These are phyloP conservation scores for Percopsis omiscomaycus DNA, from an alignment of 2,797 vertebrate genomes.

Conservation along the genomic window DNA sequence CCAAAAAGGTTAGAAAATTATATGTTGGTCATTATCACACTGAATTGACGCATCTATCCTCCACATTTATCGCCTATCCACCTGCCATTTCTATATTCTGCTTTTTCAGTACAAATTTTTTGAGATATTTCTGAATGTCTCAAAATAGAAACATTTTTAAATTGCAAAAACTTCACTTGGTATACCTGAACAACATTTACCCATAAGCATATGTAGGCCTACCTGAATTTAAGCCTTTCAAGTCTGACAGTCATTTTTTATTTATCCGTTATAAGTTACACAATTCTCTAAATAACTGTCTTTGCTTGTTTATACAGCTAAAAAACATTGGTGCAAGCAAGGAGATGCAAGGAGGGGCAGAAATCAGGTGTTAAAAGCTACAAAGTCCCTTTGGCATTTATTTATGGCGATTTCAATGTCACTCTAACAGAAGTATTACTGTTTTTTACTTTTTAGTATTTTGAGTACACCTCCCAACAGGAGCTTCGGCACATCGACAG, in stretches of 20 bases:
- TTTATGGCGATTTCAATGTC: background rate
- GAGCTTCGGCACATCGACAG: conserved; percentile 79
- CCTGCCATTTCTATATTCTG: background rate
- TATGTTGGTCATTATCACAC: conserved; percentile 42
- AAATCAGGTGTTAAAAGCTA: conserved; percentile 69
- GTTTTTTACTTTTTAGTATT: conserved; percentile 73
- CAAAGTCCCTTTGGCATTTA: background rate
- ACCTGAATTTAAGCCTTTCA: conserved; percentile 79
- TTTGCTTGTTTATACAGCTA: conserved; percentile 68
- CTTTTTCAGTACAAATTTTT: conserved; percentile 77
- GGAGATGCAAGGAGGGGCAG: conserved; percentile 77
- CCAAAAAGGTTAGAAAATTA: conserved; percentile 79
- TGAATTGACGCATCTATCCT: conserved; percentile 68
- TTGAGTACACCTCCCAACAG: conserved; percentile 80
- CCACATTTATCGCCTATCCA: conserved; percentile 20
- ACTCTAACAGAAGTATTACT: conserved; percentile 2
- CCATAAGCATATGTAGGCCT: conserved; percentile 91
- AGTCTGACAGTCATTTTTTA: conserved; percentile 53
- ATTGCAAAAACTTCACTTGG: conserved; percentile 97
- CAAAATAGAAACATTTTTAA: conserved; percentile 85
- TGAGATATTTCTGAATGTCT: conserved; percentile 90
- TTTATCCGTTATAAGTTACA: conserved; percentile 7
- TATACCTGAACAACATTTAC: conserved; percentile 93
- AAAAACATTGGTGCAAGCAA: conserved; percentile 71
- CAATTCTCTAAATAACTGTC: background rate